Evolutionary conservation across 2,888 invertebrate genomes (phyloP).

Genomic region (Meganola albula): DNA sequence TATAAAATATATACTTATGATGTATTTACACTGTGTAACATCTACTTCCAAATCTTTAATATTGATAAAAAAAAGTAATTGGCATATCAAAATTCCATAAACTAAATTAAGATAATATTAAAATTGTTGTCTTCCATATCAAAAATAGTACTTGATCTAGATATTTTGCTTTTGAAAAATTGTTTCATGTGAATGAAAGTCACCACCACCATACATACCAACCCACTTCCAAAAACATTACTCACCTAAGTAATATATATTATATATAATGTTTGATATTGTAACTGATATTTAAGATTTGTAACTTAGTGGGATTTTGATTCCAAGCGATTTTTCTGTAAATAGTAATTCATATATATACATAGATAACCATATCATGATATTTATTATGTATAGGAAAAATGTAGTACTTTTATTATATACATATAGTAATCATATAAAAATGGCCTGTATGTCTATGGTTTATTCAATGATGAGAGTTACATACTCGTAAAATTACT

Average conservation of each 20-base stretch:
- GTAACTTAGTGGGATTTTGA: constrained; percentile 13
- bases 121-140: constrained; percentile 76
- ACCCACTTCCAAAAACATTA: too few relatives aligned
- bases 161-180: constrained; percentile 40
- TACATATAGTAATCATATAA: constrained; percentile 20
- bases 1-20: constrained; percentile 70
- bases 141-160: constrained; percentile 69
- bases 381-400: constrained; percentile 22
- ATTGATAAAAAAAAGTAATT: constrained; percentile 57
- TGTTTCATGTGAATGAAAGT: constrained; percentile 17
- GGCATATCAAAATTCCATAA: constrained; percentile 77
- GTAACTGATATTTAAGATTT: constrained; percentile 6
- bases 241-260: too few relatives aligned
- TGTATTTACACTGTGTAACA: constrained; percentile 68
- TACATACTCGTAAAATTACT: too few relatives aligned
- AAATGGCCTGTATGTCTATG: constrained; percentile 28
- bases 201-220: constrained; percentile 22
- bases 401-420: constrained; percentile 23
- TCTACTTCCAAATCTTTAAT: constrained; percentile 67
- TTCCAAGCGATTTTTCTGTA: constrained; percentile 21
- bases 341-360: constrained; percentile 28
- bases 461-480: too few relatives aligned
- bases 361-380: constrained; percentile 34
- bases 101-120: constrained; percentile 63
- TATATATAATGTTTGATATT: constrained; percentile 9